These are phyloP conservation scores for Drosophila recens DNA, from an alignment of 2,888 invertebrate genomes.

Conservation along the genomic window DNA sequence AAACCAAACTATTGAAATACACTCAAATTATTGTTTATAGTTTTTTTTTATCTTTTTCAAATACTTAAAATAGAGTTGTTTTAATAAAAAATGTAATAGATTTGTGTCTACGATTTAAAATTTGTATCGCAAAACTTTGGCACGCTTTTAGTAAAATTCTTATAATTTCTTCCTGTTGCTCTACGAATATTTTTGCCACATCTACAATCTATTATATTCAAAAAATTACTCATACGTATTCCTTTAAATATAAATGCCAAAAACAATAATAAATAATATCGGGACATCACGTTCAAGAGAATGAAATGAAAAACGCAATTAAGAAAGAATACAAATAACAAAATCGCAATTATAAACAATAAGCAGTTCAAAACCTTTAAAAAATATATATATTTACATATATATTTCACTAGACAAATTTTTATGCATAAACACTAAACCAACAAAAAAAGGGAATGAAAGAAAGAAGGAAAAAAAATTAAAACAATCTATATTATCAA, in stretches of 20 bases:
- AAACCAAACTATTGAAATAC: slow-evolving; percentile 28
- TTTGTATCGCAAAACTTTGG: slow-evolving; percentile 14
- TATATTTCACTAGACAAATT: slow-evolving; percentile 78
- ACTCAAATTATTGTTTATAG: slow-evolving; percentile 16
- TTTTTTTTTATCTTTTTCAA: neutral
- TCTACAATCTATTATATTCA: slow-evolving; percentile 50
- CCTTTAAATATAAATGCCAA: slow-evolving; percentile 66
- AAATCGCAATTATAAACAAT: slow-evolving; percentile 80
- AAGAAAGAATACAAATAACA: slow-evolving; percentile 66
- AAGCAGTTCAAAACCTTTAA: slow-evolving; percentile 69
- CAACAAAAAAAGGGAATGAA: slow-evolving; percentile 38
- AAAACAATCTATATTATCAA: slow-evolving; percentile 76
- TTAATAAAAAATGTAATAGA: neutral
- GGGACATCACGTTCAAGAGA: slow-evolving; percentile 40
- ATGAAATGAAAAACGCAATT: slow-evolving; percentile 57
- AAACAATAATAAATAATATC: slow-evolving; percentile 50
- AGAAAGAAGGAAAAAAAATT: slow-evolving; percentile 34
- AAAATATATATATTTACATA: slow-evolving; percentile 69
- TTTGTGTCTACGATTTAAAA: slow-evolving; percentile 4
- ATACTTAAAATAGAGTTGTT: neutral
- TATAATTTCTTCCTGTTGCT: slow-evolving; percentile 12
- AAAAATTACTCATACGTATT: slow-evolving; percentile 41
- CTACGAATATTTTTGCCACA: slow-evolving; percentile 11
- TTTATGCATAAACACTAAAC: slow-evolving; percentile 69
- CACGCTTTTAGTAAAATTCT: slow-evolving; percentile 3